Evolutionary conservation across 2,888 invertebrate genomes (phyloP), one percentile per base, ranked within the genome.

Genomic region (Euspilapteryx auroguttella): DNA sequence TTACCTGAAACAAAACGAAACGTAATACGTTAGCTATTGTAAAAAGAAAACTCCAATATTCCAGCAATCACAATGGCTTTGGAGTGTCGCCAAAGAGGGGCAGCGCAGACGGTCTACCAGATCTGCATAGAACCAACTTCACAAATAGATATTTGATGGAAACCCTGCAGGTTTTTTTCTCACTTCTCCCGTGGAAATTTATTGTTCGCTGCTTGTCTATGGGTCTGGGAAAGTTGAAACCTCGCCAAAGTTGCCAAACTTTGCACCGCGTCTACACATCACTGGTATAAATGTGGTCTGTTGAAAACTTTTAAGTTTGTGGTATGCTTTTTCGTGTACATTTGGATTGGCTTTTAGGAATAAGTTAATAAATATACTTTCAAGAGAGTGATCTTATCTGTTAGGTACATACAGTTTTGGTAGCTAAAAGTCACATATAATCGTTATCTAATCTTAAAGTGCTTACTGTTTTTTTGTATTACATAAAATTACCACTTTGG

Each of bases 51-150:
- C 17, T 17, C 8, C 5, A 6, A 4, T 5, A 27, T 24, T 12
- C 17, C 21, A 33, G 35, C 42, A 38, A 39, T 44, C 44, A 38
- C 33, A 37, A 38, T 34, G 41, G 41, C 38, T 41, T 38, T 63
- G 63, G 63, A 54, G 37, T 32, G 31, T 27, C 31, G 57, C 66
- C 63, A 65, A 55, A 33, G 32, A 29, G n/a, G n/a, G n/a, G 33
- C 38, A 40, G 42, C 40, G 51, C 62, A 64, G 58, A 61, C 61
- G 58, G 49, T 58, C 41, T 42, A 39, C 38, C 49, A 55, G 47
- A 51, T 61, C 50, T 55, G 47, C 55, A 57, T 56, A 47, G 52
- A 65, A 51, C 44, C 52, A 49, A 45, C 47, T 49, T 43, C 13
- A 45, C 35, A 40, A 35, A 32, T 50, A 55, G 45, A 49, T 53